These are phyloP conservation scores for Xanthia icteritia DNA, from an alignment of 2,888 invertebrate species.

Conservation along the genomic window DNA sequence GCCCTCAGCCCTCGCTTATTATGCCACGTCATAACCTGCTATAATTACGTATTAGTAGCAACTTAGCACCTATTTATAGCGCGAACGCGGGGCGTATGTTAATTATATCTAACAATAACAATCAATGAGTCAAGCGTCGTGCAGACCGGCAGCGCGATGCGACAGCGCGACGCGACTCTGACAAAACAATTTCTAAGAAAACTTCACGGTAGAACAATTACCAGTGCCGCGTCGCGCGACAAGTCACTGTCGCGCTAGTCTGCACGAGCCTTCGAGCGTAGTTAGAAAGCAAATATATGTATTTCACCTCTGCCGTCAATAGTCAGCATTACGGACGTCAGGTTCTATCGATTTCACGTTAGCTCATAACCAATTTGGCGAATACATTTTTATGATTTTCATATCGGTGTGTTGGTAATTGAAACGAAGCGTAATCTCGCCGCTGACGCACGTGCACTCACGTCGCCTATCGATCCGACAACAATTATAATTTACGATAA, in stretches of 20 bases:
- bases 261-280: constrained; percentile 11
- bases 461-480: constrained; percentile 73
- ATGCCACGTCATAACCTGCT: constrained; percentile 65
- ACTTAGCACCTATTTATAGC: constrained; percentile 56
- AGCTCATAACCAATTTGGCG: constrained; percentile 75
- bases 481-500: constrained; percentile 76
- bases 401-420: constrained; percentile 77
- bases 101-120: constrained; percentile 53
- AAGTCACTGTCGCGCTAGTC: too few species aligned
- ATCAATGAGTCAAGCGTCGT: constrained; percentile 30
- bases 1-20: constrained; percentile 66
- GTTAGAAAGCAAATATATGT: constrained; percentile 37
- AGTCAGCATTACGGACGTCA: constrained; percentile 56
- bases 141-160: too few species aligned
- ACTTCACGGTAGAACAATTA: too few species aligned
- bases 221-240: too few species aligned
- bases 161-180: too few species aligned
- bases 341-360: constrained; percentile 65
- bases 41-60: constrained; percentile 63
- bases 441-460: constrained; percentile 80
- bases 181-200: too few species aligned
- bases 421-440: constrained; percentile 76
- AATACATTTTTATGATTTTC: constrained; percentile 80
- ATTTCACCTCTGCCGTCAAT: constrained; percentile 55
- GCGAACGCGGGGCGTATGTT: constrained; percentile 43